Percentiles rank a stretch among this genome's conserved stretches.
Conservation (phyloP, 1,140 invertebrate genomes). For the Sminthurides bifidus region DNA sequence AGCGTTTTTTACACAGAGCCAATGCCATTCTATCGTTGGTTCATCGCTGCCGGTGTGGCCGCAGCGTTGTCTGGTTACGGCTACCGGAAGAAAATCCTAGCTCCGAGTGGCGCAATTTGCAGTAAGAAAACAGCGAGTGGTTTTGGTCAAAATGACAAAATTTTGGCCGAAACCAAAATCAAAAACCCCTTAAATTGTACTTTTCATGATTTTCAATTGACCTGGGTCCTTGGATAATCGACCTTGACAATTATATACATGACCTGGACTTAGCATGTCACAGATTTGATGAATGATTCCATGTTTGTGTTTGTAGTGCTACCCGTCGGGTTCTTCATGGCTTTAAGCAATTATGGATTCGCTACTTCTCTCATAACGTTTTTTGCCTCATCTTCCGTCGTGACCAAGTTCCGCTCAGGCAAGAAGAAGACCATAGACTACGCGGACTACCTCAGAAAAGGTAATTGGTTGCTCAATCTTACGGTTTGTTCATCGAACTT, state of each 20-base stretch:
- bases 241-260: neutral
- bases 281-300: neutral
- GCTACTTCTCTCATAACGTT: conserved; percentile 59
- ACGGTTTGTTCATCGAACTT: neutral
- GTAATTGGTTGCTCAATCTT: conserved; percentile 35
- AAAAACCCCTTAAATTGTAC: no score
- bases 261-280: neutral
- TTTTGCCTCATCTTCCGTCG: conserved; percentile 67
- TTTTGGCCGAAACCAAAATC: no score
- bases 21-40: conserved; percentile 60
- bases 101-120: conserved; percentile 54
- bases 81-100: conserved; percentile 52
- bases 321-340: conserved; percentile 64
- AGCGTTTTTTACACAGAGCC: conserved; percentile 45
- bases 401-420: conserved; percentile 60
- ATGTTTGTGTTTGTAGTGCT: conserved; percentile 44
- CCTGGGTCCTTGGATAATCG: no score
- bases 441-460: conserved; percentile 73
- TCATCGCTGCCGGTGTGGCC: conserved; percentile 54
- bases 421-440: conserved; percentile 61
- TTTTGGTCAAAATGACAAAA: no score
- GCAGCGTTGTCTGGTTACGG: conserved; percentile 54
- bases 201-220: no score
- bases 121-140: no score
- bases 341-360: conserved; percentile 66